phyloP scores from a whole-genome alignment of 2,888 invertebrate genomes.

The Drosophila paracracens region DNA sequence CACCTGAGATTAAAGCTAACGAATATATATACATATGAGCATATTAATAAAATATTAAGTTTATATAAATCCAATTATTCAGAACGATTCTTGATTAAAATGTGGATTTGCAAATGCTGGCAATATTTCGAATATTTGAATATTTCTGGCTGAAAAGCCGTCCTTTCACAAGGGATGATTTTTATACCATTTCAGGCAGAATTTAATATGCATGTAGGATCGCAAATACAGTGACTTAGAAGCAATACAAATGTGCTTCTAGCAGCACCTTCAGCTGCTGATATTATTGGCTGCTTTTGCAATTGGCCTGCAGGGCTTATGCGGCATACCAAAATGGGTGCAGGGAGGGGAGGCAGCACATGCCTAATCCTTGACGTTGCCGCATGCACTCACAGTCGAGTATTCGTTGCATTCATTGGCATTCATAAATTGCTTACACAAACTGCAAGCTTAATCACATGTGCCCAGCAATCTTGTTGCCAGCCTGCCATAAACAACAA shows the following conservation, averaged over 20 bases:
- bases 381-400: background rate
- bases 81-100: background rate
- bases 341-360: background rate
- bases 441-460: conserved; percentile 71
- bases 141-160: background rate
- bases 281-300: conserved; percentile 23
- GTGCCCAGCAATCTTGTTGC: conserved; percentile 61
- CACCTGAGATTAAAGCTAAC: background rate
- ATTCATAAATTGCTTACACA: conserved; percentile 69
- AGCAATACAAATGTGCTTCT: conserved; percentile 21
- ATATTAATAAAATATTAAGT: background rate
- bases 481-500: conserved; percentile 59
- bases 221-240: background rate
- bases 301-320: conserved; percentile 33
- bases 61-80: background rate
- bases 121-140: background rate
- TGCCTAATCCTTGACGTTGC: conserved; percentile 30
- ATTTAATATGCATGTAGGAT: background rate
- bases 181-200: background rate
- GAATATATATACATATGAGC: background rate
- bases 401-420: conserved; percentile 35
- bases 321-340: background rate
- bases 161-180: background rate
- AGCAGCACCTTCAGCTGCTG: conserved; percentile 18
- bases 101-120: background rate